Conservation (phyloP, 2,113 vertebrate genomes). For the Pelobates fuscus region DNA sequence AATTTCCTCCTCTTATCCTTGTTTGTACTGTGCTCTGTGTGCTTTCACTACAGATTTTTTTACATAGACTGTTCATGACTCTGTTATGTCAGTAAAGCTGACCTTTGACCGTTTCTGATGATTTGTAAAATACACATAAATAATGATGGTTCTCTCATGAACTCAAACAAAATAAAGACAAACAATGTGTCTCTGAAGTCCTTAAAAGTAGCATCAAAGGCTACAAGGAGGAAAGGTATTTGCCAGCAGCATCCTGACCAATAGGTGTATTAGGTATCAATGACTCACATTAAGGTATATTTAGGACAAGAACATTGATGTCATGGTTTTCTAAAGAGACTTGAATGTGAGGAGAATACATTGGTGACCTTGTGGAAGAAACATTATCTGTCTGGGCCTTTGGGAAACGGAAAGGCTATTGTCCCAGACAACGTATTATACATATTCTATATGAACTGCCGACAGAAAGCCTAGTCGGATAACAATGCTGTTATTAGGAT, state of each 20-base stretch:
- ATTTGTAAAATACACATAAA: no score
- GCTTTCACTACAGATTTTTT: no score
- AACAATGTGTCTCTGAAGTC: no score
- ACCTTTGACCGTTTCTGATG: no score
- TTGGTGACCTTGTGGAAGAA: conserved; percentile 1
- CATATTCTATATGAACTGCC: neutral
- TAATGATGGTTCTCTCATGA: no score
- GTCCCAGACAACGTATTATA: neutral
- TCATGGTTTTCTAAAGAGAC: neutral
- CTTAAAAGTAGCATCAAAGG: no score
- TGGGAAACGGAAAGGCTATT: neutral
- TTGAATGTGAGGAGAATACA: neutral
- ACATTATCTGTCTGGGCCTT: neutral
- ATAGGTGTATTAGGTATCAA: neutral
- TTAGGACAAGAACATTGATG: neutral
- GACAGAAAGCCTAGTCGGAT: neutral
- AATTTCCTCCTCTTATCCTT: no score
- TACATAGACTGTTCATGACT: no score
- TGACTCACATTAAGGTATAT: neutral
- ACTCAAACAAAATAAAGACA: no score
- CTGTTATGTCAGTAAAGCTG: no score
- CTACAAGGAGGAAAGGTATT: neutral
- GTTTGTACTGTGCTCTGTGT: no score
- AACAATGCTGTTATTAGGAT: no score
- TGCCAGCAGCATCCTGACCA: neutral